Conservation (phyloP, 2,113 vertebrate genomes). For the Tetraodon nigroviridis region DNA sequence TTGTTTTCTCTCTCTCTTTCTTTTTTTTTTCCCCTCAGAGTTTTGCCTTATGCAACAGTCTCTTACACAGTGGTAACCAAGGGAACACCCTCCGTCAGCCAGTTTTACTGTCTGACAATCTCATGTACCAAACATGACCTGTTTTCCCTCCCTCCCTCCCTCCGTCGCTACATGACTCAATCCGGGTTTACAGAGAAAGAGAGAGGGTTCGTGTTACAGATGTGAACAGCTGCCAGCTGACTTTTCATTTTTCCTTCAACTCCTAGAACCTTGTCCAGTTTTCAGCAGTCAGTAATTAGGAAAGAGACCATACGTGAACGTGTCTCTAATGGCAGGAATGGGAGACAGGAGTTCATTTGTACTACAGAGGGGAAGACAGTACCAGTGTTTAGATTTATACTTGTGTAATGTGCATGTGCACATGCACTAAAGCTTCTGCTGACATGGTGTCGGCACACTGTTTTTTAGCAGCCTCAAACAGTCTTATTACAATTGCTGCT, state of each 20-base stretch:
- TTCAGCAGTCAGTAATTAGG: constrained; percentile 24
- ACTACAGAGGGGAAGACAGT: background rate
- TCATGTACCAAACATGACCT: constrained; percentile 35
- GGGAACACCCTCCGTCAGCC: constrained; percentile 20
- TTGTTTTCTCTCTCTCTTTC: constrained; percentile 73
- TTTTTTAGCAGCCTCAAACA: background rate
- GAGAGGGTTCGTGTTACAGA: constrained; percentile 41
- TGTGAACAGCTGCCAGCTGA: constrained; percentile 48
- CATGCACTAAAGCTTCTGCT: background rate
- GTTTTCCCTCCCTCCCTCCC: background rate
- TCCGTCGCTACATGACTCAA: background rate
- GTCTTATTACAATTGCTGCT: too few species aligned
- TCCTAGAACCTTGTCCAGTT: constrained; percentile 18
- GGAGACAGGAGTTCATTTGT: constrained; percentile 1
- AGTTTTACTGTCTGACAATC: constrained; percentile 24
- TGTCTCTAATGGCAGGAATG: background rate
- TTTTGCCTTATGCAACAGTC: constrained; percentile 57
- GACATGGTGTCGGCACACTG: background rate
- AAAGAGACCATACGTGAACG: constrained; percentile 1
- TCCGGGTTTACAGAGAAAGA: constrained; percentile 15
- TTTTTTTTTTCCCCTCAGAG: too few species aligned
- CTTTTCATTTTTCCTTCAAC: constrained; percentile 19
- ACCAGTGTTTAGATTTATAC: background rate
- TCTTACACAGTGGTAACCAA: constrained; percentile 35
- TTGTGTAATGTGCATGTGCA: background rate